Evolutionary conservation across 1,140 invertebrate genomes (phyloP), one percentile per base, ranked within the genome.

Genomic region (Tetramorium parvispinum): DNA sequence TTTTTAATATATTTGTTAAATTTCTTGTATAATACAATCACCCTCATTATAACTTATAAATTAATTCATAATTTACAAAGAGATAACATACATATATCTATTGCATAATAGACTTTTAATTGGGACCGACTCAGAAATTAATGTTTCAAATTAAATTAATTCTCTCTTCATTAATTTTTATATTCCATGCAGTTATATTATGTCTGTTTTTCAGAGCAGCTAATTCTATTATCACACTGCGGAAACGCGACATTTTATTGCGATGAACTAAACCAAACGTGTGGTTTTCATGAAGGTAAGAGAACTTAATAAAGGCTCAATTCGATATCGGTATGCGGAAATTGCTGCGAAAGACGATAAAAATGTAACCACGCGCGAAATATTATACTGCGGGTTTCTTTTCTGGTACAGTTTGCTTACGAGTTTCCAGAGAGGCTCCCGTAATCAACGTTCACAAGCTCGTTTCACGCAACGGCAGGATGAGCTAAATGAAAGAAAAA

Each of bases 181-280:
- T 46, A 46, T 77, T 43, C 5, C 2, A 24, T 10, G 40, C 18
- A 18, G 13, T 27, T 4, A n/a, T 32, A 32, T 43, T n/a, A 5
- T 24, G 32, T 61, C 2, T 24, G n/a, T 4, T 76, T 77, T 4
- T 3, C 55, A 21, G 16, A 53, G 0, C 8, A 21, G 40, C 10
- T 8, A 82, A 82, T 46, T 57, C 32, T 32, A 32, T 2, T 7
- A 10, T 32, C 27, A 43, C 24, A 43, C 24, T 40, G 51, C 51
- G 21, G 40, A 71, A 71, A 53, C 21, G 13, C 24, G 37, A 46
- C 46, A 82, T 73, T 82, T 57, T 18, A 82, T 46, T 32, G 32
- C 40, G 8, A 46, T 24, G 8, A 82, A 46, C 24, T 55, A 63
- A 73, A 27, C 13, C 18, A 10, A 10, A 8, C 24, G 40, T 32